These are phyloP conservation scores for Mycalesis mineus DNA, from an alignment of 2,888 invertebrate species.

Conservation along the genomic window DNA sequence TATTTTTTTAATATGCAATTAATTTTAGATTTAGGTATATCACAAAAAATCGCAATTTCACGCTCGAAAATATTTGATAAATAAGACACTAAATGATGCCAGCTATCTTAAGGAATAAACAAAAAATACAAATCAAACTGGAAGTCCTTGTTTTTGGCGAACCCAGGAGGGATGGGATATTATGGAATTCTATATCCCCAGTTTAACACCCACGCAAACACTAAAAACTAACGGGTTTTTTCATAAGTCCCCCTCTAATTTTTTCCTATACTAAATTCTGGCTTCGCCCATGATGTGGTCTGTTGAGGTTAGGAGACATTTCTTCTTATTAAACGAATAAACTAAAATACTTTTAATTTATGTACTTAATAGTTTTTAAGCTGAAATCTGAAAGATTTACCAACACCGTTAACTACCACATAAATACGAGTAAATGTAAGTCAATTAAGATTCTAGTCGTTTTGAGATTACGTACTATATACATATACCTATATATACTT, in stretches of 20 bases:
- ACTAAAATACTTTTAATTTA: neutral
- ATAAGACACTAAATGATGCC: neutral
- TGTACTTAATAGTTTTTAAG: neutral
- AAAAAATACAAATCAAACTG: too few relatives aligned
- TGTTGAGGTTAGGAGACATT: neutral
- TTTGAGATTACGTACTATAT: constrained; percentile 54
- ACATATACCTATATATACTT: too few relatives aligned
- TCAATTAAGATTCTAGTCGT: constrained; percentile 73
- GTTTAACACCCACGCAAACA: too few relatives aligned
- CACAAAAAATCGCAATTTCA: neutral
- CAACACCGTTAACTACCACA: constrained; percentile 7
- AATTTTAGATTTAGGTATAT: too few relatives aligned
- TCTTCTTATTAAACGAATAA: neutral
- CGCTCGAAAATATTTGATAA: neutral
- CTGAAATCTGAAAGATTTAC: neutral
- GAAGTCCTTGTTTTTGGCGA: too few relatives aligned
- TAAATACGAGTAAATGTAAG: constrained; percentile 52
- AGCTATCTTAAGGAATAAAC: neutral
- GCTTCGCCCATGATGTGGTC: neutral
- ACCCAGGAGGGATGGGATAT: too few relatives aligned
- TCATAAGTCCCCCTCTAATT: too few relatives aligned
- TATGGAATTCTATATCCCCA: too few relatives aligned
- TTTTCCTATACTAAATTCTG: too few relatives aligned
- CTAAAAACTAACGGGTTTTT: too few relatives aligned
- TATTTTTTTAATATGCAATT: too few relatives aligned